Conservation (phyloP, 2,797 vertebrate species). For the Betta splendens region DNA sequence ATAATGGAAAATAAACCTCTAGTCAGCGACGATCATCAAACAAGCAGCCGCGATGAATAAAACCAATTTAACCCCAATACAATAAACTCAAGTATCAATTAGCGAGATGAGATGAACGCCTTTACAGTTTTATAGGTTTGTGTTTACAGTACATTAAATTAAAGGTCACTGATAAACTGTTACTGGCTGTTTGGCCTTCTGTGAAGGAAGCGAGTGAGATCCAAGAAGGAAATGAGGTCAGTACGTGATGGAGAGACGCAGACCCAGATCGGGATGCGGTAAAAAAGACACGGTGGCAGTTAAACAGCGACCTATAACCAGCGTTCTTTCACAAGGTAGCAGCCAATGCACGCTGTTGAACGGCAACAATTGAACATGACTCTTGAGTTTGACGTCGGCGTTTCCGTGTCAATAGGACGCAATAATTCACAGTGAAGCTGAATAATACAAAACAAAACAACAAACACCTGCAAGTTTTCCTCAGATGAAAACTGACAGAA, state of each 20-base stretch:
- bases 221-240: too few species aligned
- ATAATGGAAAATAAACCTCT: slow-evolving; percentile 58
- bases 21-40: slow-evolving; percentile 41
- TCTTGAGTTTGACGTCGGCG: too few species aligned
- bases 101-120: neutral
- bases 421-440: neutral
- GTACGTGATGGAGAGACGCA: neutral
- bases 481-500: neutral
- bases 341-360: too few species aligned
- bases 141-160: neutral
- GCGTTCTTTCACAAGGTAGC: neutral
- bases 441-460: neutral
- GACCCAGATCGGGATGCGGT: neutral
- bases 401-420: neutral
- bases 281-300: neutral
- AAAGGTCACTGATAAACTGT: neutral
- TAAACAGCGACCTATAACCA: too few species aligned
- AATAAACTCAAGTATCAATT: slow-evolving; percentile 30
- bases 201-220: too few species aligned
- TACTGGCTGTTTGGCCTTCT: too few species aligned
- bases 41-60: slow-evolving; percentile 17
- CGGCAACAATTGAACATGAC: too few species aligned
- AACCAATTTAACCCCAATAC: slow-evolving; percentile 33
- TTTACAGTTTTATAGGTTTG: neutral
- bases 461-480: neutral